Conservation (phyloP, 2,888 invertebrate species). For the Lobophora halterata region DNA sequence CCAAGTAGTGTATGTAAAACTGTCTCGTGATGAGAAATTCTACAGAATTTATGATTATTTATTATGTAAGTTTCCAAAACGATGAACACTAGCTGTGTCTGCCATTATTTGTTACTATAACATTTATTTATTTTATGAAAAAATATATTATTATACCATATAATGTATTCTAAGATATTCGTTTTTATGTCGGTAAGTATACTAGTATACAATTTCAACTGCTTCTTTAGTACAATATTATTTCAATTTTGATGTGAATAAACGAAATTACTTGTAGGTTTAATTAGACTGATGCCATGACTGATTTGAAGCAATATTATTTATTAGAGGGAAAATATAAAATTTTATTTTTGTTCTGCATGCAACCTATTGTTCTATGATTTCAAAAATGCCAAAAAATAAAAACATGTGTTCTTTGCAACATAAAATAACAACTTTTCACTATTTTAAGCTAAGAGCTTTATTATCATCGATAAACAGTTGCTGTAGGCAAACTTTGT, state of each 20-base stretch:
- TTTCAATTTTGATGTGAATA: constrained; percentile 37
- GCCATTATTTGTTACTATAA: not conserved
- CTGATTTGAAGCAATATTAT: constrained; percentile 79
- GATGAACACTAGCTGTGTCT: not conserved
- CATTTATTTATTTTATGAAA: constrained; percentile 9
- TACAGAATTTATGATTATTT: constrained; percentile 1
- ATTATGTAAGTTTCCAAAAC: not conserved
- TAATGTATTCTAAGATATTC: too few species aligned
- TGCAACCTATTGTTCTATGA: constrained; percentile 9
- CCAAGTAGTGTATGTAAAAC: constrained; percentile 44
- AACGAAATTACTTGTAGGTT: constrained; percentile 39
- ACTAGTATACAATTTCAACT: constrained; percentile 32
- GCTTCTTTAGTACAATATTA: constrained; percentile 44
- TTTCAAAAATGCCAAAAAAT: constrained; percentile 34
- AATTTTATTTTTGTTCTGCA: constrained; percentile 35
- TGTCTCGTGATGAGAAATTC: constrained; percentile 15
- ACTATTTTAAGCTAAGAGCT: constrained; percentile 21
- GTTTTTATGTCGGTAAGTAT: too few species aligned
- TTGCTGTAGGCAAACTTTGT: constrained; percentile 46
- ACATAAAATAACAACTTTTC: not conserved
- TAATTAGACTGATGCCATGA: constrained; percentile 73
- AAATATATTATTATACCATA: too few species aligned
- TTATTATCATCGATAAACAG: constrained; percentile 19
- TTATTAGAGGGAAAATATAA: constrained; percentile 67
- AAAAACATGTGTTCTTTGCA: constrained; percentile 13